Percentiles rank a stretch among this genome's conserved stretches.
These are phyloP conservation scores for Sebastes paucispinis DNA, from an alignment of 2,797 vertebrate species.

Conservation along the genomic window DNA sequence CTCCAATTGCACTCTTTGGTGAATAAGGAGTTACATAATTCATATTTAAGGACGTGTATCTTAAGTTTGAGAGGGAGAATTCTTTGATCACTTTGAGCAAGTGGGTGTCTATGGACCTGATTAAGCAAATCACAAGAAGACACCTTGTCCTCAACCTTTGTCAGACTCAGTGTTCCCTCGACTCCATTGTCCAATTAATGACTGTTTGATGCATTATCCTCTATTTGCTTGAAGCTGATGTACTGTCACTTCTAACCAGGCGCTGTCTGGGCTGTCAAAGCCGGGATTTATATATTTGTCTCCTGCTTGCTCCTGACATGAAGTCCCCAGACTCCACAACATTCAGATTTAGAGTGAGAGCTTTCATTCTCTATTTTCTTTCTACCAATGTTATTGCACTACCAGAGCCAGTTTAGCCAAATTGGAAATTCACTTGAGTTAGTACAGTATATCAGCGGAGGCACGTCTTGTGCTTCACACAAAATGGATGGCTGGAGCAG, in stretches of 20 bases:
- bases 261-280: conserved; percentile 43
- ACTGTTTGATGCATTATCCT: conserved; percentile 55
- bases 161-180: conserved; percentile 30
- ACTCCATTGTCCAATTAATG: conserved; percentile 64
- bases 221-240: conserved; percentile 44
- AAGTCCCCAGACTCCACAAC: conserved; percentile 37
- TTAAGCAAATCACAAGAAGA: conserved; percentile 34
- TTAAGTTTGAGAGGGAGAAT: conserved; percentile 1
- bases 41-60: not conserved
- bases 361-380: conserved; percentile 27
- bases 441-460: conserved; percentile 15
- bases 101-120: conserved; percentile 2
- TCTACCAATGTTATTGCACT: conserved; percentile 27
- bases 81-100: conserved; percentile 9
- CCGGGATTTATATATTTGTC: conserved; percentile 62
- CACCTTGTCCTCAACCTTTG: conserved; percentile 26
- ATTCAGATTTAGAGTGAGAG: conserved; percentile 31
- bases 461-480: conserved; percentile 15
- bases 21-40: not conserved
- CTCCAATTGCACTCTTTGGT: not conserved
- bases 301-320: conserved; percentile 34
- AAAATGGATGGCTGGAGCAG: conserved; percentile 39
- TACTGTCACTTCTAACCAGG: conserved; percentile 47
- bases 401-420: conserved; percentile 33
- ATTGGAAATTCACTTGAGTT: conserved; percentile 47